phyloP scores from a whole-genome alignment of 2,888 invertebrate genomes.

The Drosophila nigricruria region DNA sequence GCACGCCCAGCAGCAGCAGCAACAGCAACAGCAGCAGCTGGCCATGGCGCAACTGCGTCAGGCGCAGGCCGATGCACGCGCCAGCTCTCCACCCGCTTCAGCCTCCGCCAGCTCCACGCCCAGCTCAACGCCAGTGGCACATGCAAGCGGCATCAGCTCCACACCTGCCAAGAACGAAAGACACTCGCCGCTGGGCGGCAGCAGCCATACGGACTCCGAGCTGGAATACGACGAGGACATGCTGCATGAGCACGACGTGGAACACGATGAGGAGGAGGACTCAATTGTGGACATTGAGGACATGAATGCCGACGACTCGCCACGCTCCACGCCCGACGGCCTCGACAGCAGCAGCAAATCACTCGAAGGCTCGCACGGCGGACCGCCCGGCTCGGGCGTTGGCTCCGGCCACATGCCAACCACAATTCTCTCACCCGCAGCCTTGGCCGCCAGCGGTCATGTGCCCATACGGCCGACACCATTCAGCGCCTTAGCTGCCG shows the following conservation, averaged over 20 bases:
- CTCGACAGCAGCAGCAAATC: constrained; percentile 84
- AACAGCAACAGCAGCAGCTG: constrained; percentile 61
- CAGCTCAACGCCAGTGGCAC: constrained; percentile 68
- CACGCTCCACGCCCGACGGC: constrained; percentile 85
- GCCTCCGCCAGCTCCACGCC: constrained; percentile 75
- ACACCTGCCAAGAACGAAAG: constrained; percentile 83
- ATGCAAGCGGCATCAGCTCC: constrained; percentile 40
- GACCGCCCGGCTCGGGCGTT: constrained; percentile 43
- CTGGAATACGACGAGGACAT: constrained; percentile 84
- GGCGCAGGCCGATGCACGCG: constrained; percentile 74
- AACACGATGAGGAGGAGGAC: constrained; percentile 85
- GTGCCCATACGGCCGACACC: constrained; percentile 92
- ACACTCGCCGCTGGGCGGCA: constrained; percentile 84
- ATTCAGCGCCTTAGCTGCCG: constrained; percentile 91
- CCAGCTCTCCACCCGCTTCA: constrained; percentile 78
- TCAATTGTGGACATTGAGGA: constrained; percentile 94
- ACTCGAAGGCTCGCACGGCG: constrained; percentile 71
- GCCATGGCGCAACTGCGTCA: constrained; percentile 66
- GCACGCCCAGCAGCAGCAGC: constrained; percentile 79
- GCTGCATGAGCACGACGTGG: constrained; percentile 75
- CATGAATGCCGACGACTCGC: constrained; percentile 87
- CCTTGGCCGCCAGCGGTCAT: constrained; percentile 85
- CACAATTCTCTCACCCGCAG: constrained; percentile 82
- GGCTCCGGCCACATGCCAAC: constrained; percentile 69
- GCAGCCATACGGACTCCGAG: constrained; percentile 85